Evolutionary conservation across 2,113 vertebrate species (phyloP).

Genomic region (Scomber japonicus): DNA sequence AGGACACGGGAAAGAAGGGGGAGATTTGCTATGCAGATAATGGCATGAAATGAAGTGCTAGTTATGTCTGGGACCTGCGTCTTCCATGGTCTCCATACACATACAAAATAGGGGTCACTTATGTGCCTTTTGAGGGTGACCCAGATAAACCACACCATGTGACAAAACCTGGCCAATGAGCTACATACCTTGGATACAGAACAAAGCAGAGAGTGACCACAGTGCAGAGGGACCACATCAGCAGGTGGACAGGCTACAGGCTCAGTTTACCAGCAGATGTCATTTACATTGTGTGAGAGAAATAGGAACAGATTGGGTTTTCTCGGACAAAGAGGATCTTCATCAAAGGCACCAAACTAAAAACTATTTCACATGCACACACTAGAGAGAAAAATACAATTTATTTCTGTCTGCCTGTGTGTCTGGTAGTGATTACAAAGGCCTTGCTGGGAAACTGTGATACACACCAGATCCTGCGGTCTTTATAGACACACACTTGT

Average conservation of each 20-base stretch:
- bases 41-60: conserved; percentile 35
- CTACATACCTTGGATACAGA: conserved; percentile 38
- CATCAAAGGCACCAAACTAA: conserved; percentile 25
- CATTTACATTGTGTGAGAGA: conserved; percentile 46
- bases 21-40: conserved; percentile 53
- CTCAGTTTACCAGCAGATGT: conserved; percentile 64
- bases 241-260: conserved; percentile 61
- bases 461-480: conserved; percentile 55
- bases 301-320: conserved; percentile 37
- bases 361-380: conserved; percentile 22
- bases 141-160: conserved; percentile 14
- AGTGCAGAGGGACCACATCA: conserved; percentile 52
- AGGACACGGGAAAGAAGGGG: conserved; percentile 1
- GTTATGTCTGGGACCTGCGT: conserved; percentile 25
- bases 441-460: conserved; percentile 55
- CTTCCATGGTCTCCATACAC: conserved; percentile 37
- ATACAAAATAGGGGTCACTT: conserved; percentile 35
- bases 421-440: conserved; percentile 72
- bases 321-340: conserved; percentile 31
- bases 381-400: conserved; percentile 7
- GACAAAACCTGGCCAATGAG: conserved; percentile 30
- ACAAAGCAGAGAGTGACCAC: conserved; percentile 42
- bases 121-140: conserved; percentile 45
- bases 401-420: conserved; percentile 37
- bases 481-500: conserved; percentile 45